Evolutionary conservation across 1,140 invertebrate species (phyloP).

Genomic region (Drosophila littoralis): DNA sequence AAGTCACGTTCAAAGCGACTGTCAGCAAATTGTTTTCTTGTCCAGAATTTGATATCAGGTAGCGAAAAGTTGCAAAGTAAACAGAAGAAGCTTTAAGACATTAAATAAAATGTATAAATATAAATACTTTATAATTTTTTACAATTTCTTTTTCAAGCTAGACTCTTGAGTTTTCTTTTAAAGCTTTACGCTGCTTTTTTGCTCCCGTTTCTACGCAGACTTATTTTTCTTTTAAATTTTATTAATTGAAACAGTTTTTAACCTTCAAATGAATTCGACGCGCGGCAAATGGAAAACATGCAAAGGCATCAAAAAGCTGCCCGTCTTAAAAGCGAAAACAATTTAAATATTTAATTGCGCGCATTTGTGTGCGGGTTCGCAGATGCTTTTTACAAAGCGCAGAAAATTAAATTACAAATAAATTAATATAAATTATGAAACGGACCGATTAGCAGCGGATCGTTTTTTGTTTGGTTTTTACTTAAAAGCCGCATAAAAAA

Average conservation of each 20-base stretch:
- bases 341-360: slow-evolving; percentile 55
- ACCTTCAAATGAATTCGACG: slow-evolving; percentile 27
- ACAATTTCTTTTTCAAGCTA: not conserved
- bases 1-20: slow-evolving; percentile 24
- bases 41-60: slow-evolving; percentile 12
- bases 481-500: slow-evolving; percentile 25
- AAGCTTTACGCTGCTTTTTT: not conserved
- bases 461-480: slow-evolving; percentile 24
- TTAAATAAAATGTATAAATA: not conserved
- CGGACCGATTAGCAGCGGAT: slow-evolving; percentile 3
- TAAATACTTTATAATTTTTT: not conserved
- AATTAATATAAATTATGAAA: slow-evolving; percentile 54
- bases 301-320: slow-evolving; percentile 37
- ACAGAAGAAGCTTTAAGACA: not conserved
- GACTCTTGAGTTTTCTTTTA: not conserved
- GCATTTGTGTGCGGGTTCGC: slow-evolving; percentile 16
- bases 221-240: slow-evolving; percentile 22
- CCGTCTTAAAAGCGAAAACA: slow-evolving; percentile 20
- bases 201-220: not conserved
- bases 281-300: slow-evolving; percentile 33
- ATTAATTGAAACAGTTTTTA: slow-evolving; percentile 38
- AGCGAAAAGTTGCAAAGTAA: slow-evolving; percentile 9
- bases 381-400: slow-evolving; percentile 32
- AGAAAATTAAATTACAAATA: slow-evolving; percentile 47
- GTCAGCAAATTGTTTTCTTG: slow-evolving; percentile 11